These are phyloP conservation scores for Oceanodroma leucorhoa DNA, from an alignment of 2,797 vertebrate species.

Conservation along the genomic window DNA sequence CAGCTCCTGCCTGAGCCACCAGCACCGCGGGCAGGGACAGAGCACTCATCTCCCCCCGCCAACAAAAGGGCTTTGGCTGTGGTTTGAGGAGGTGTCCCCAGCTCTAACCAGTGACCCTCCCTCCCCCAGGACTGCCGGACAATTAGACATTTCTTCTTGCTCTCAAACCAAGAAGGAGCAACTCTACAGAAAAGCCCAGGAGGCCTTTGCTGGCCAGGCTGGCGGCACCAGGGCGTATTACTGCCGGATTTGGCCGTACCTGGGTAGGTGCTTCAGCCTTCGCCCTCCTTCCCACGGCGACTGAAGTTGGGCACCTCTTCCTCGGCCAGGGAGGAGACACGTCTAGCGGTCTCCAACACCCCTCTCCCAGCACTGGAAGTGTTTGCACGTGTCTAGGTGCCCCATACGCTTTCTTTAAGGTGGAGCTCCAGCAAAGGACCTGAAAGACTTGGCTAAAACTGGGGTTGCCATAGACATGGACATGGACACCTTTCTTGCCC, in stretches of 20 bases:
- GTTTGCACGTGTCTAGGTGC: not conserved
- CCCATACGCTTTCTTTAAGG: conserved; percentile 1
- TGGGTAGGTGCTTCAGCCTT: conserved; percentile 56
- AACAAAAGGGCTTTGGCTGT: not conserved
- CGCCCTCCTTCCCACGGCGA: rapidly evolving
- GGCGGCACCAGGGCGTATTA: not conserved
- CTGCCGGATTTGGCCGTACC: conserved; percentile 47
- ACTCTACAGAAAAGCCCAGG: conserved; percentile 59
- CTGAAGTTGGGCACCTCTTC: rapidly evolving
- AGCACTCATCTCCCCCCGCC: rapidly evolving
- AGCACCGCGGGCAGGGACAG: rapidly evolving
- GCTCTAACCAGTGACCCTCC: not conserved
- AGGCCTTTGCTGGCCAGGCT: conserved; percentile 47
- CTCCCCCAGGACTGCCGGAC: conserved; percentile 51
- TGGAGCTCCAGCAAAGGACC: conserved; percentile 66
- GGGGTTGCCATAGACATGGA: conserved; percentile 68
- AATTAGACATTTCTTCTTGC: conserved; percentile 60
- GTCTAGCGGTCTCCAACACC: not conserved
- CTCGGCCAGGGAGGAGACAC: not conserved
- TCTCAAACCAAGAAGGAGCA: conserved; percentile 67
- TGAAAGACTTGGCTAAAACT: conserved; percentile 41
- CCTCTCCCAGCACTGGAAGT: rapidly evolving
- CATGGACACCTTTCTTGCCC: conserved; percentile 61
- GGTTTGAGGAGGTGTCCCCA: rapidly evolving
- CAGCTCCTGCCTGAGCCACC: not conserved